A percentile compares a stretch with the other conserved stretches of the same genome.
phyloP scores from a whole-genome alignment of 2,113 vertebrate species.

The Phrynosoma platyrhinos region DNA sequence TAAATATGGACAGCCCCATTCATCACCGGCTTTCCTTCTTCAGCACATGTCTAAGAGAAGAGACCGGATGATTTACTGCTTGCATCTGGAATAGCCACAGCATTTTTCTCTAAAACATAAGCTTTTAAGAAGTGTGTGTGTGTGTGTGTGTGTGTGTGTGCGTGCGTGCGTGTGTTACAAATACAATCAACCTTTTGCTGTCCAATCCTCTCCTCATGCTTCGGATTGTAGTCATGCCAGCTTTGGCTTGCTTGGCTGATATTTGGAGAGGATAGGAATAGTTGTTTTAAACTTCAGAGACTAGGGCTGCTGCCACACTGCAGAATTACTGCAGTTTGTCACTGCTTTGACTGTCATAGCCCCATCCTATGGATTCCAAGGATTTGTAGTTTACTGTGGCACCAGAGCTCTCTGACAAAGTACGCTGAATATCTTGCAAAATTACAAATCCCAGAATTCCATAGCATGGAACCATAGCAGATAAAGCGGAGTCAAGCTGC shows the following conservation, averaged over 20 bases:
- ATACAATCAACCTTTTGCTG: not conserved
- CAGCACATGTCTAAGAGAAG: constrained; percentile 62
- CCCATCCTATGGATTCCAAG: too few relatives aligned
- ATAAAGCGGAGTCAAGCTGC: too few relatives aligned
- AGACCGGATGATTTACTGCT: constrained; percentile 79
- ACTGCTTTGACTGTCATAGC: too few relatives aligned
- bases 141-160: not conserved
- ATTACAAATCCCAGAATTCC: too few relatives aligned
- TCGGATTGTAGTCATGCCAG: not conserved
- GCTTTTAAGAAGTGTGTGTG: constrained; percentile 59
- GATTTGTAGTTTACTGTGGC: too few relatives aligned
- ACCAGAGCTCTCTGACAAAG: too few relatives aligned
- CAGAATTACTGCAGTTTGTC: too few relatives aligned
- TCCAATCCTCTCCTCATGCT: not conserved
- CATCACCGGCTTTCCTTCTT: constrained; percentile 75
- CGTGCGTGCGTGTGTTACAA: not conserved
- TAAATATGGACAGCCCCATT: constrained; percentile 79
- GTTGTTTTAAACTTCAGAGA: not conserved
- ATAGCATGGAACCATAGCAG: too few relatives aligned
- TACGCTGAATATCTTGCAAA: too few relatives aligned
- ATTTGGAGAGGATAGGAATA: not conserved
- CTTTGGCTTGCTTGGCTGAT: not conserved
- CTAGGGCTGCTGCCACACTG: too few relatives aligned
- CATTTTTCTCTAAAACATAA: constrained; percentile 62
- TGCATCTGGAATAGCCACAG: constrained; percentile 68